Base-by-base conservation (phyloP, 2,113 vertebrate genomes). In the Talpa occidentalis region DNA sequence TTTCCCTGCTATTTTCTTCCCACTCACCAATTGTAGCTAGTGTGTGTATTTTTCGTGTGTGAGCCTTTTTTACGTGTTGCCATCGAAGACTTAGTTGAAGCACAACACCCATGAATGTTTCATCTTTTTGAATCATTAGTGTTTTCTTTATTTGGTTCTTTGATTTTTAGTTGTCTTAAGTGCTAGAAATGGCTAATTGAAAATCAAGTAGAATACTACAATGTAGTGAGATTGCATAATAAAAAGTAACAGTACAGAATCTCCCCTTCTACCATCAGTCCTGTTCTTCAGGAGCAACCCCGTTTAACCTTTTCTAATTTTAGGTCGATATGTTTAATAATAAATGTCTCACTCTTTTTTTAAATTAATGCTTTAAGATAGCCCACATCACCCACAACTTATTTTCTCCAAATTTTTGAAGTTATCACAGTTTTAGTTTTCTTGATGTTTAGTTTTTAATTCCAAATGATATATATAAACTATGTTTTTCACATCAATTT, bases 401-500 rank as follows among this genome's bases (percentile, higher is more conserved):
- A 22, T 74, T 69, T 70, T 77, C 15, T 86, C 40, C 35, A 67
- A 59, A 69, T 79, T 90, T 92, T 59, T 47, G n/a, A 79, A 70
- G 1, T 79, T 54, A 19, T 62, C 67, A 81, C 5, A 87, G 26
- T 52, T 87, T 93, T 83, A 67, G 49, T 88, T 91, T 89, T 66
- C 1, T 6, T 67, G n/a, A 66, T 93, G 26, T 24, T 93, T 87
- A 80, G n/a, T 67, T 70, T 70, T 79, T 56, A 84, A 79, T 86
- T 76, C 35, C 64, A 86, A 93, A 35, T 91, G 77, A 62, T 52
- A 26, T 60, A 79, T n/a, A 9, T 69, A 62, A 83, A 72, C 40
- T 54, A 52, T 60, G 76, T 47, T 89, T 90, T 80, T 90, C 56
- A 73, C 21, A 32, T 52, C 30, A 91, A 76, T 40, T 91, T 93